phyloP scores from a whole-genome alignment of 23 tunicate species.

The Ascidia mentula region DNA sequence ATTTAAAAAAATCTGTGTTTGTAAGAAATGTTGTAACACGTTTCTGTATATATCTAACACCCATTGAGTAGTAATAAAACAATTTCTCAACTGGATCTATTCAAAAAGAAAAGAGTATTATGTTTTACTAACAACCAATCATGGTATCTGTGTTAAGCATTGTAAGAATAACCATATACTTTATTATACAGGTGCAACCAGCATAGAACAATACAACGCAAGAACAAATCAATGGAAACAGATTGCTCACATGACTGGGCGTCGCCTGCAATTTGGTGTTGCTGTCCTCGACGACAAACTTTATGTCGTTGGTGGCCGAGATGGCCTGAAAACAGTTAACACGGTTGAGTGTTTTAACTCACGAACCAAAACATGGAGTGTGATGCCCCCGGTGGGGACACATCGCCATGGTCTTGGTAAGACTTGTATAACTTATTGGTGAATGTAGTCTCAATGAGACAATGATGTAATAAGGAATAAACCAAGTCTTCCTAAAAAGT shows the following conservation, averaged over 20 bases:
- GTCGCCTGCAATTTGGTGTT: slow-evolving; percentile 91
- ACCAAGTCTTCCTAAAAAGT: too few species aligned
- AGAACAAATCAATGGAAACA: slow-evolving; percentile 57
- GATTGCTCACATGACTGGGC: slow-evolving; percentile 77
- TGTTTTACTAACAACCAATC: too few species aligned
- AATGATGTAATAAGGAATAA: too few species aligned
- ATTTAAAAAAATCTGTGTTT: too few species aligned
- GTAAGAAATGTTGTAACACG: too few species aligned
- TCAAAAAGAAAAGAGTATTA: too few species aligned
- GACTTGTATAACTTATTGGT: too few species aligned
- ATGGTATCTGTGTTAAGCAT: neutral
- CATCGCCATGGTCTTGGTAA: slow-evolving; percentile 92
- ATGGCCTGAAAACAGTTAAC: slow-evolving; percentile 90
- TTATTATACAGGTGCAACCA: slow-evolving; percentile 60
- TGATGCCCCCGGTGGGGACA: slow-evolving; percentile 87
- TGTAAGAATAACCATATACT: neutral
- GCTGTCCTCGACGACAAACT: slow-evolving; percentile 81
- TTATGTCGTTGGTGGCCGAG: slow-evolving; percentile 87
- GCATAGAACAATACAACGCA: slow-evolving; percentile 79
- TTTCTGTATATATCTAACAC: too few species aligned
- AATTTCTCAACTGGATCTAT: too few species aligned
- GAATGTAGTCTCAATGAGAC: too few species aligned
- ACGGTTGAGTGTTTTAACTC: slow-evolving; percentile 94
- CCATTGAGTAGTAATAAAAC: too few species aligned
- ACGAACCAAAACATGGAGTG: slow-evolving; percentile 71